Base-by-base conservation (phyloP, 2,113 vertebrate species). In the Chaenogobius annularis region DNA sequence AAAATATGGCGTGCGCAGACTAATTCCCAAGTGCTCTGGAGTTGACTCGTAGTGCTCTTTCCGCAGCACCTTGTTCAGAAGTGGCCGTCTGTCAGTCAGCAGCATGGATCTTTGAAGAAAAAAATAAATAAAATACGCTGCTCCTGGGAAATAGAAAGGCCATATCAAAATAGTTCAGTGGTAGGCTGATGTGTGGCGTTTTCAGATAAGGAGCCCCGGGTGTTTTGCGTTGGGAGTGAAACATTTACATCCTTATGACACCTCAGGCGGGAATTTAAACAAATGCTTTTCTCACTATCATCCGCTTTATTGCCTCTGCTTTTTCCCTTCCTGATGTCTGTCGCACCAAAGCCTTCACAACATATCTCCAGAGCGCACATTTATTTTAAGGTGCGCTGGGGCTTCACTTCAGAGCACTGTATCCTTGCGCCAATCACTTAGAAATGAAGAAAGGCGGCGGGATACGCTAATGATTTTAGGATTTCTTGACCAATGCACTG, bases 191-290 rank as follows among this genome's bases (percentile, higher is more conserved):
- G 85, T 56, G 73, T 40, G 61, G 61, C 61, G 26, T 85, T 88
- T 87, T 85, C 46, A 87, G 88, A 88, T 87, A 87, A 89, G 84
- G 52, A 59, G 56, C 76, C 76, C 55, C 0, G 66, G 74, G 85
- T 70, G 47, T 68, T 85, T 84, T 68, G 77, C 83, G 75, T 78
- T 83, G 3, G 67, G 79, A 83, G 82, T 77, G 73, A 82, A 84
- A 84, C 88, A 85, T 90, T 90, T 90, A 86, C 84, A 87, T 87
- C 75, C 67, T 61, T 55, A 26, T 75, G 83, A 86, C 86, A 84
- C 85, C 83, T 85, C 74, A 63, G 85, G 83, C 72, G 48, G 78
- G 76, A 86, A 77, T 88, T 90, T 86, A 82, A 87, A 87, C 88
- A 87, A 89, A 90, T 82, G 76, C 73, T 81, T 85, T 69, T 77